These are phyloP conservation scores for Pollenia amentaria DNA, from an alignment of 2,888 invertebrate species.

Conservation along the genomic window DNA sequence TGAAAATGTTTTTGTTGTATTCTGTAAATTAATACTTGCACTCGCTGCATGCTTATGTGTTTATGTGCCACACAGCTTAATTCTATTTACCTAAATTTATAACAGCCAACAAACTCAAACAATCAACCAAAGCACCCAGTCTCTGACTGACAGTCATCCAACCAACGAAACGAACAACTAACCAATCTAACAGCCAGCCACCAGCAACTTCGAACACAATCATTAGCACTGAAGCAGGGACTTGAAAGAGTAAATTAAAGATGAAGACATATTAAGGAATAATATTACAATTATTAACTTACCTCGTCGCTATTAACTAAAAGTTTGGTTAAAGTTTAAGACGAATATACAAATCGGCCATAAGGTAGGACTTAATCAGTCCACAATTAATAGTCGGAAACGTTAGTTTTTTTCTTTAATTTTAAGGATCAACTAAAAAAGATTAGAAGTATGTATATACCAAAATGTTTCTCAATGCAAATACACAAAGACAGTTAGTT, in stretches of 20 bases:
- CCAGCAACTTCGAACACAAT: slow-evolving; percentile 26
- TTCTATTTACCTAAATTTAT: slow-evolving; percentile 69
- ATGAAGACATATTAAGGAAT: too few relatives aligned
- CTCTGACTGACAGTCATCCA: slow-evolving; percentile 10
- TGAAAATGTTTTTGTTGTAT: slow-evolving; percentile 35
- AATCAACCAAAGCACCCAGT: slow-evolving; percentile 25
- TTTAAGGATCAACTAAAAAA: too few relatives aligned
- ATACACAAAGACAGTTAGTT: too few relatives aligned
- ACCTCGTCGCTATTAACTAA: too few relatives aligned
- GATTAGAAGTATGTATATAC: too few relatives aligned
- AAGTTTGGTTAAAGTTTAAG: too few relatives aligned
- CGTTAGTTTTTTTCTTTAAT: too few relatives aligned
- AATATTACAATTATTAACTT: too few relatives aligned
- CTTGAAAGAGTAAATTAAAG: not conserved
- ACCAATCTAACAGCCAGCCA: slow-evolving; percentile 43
- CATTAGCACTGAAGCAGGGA: slow-evolving; percentile 10
- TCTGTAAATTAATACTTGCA: slow-evolving; percentile 61
- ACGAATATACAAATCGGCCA: too few relatives aligned
- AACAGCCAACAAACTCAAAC: slow-evolving; percentile 49
- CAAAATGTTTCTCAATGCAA: too few relatives aligned
- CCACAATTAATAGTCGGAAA: too few relatives aligned
- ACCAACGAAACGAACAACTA: slow-evolving; percentile 28
- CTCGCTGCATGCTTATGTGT: slow-evolving; percentile 51
- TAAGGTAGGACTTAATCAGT: too few relatives aligned
- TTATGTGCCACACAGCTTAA: slow-evolving; percentile 59